Percentiles rank a stretch among this genome's conserved stretches.
Conservation (phyloP, 2,113 vertebrate species). For the Tupaia tana region DNA sequence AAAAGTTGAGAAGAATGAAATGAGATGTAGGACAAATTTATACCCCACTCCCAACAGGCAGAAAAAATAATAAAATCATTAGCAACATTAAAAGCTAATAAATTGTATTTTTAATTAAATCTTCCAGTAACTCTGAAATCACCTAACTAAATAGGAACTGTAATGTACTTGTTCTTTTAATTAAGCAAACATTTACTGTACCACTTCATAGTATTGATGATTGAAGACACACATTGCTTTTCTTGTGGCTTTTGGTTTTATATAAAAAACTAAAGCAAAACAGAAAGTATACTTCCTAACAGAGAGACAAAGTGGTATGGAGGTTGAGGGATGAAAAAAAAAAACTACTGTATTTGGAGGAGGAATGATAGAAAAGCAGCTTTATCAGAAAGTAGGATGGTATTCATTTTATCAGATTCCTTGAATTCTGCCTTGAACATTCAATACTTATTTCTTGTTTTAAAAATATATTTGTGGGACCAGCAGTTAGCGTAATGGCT, state of each 20-base stretch:
- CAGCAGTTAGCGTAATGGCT: no score
- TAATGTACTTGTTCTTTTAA: background rate
- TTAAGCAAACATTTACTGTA: background rate
- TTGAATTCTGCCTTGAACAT: slow-evolving; percentile 47
- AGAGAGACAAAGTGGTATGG: background rate
- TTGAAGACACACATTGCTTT: background rate
- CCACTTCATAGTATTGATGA: background rate
- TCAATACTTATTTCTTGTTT: slow-evolving; percentile 31
- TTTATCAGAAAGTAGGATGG: background rate
- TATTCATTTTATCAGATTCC: slow-evolving; percentile 11
- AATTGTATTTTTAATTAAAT: background rate
- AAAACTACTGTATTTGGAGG: background rate
- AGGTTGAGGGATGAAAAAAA: background rate
- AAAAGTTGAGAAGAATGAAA: no score
- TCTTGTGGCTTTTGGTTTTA: background rate
- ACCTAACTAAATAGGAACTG: background rate
- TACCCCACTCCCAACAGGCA: rapidly evolving
- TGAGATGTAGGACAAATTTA: background rate
- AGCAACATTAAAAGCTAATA: background rate
- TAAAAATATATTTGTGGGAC: no score
- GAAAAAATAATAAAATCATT: background rate
- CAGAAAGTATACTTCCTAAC: background rate
- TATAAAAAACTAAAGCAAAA: background rate
- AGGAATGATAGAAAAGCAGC: background rate
- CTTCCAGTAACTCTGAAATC: background rate